phyloP scores from a whole-genome alignment of 2,113 vertebrate genomes.

The Onychostoma macrolepis region DNA sequence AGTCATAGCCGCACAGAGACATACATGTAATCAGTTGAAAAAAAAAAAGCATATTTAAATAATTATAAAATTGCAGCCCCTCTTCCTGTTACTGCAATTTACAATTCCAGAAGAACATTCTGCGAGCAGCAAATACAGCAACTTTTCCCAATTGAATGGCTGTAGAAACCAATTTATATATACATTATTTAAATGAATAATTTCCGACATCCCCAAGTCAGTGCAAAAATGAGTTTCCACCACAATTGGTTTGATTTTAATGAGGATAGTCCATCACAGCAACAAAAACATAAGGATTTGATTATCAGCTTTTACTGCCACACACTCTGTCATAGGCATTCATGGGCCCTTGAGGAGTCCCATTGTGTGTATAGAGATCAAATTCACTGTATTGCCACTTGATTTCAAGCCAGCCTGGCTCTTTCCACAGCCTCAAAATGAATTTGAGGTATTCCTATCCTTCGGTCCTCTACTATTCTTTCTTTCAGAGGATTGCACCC shows the following conservation, averaged over 20 bases:
- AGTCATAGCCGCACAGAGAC: background rate
- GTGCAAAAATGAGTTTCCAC: background rate
- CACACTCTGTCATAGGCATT: background rate
- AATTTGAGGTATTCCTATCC: background rate
- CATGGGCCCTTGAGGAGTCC: background rate
- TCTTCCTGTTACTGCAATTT: background rate
- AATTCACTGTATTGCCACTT: background rate
- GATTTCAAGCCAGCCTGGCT: background rate
- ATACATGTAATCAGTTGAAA: background rate
- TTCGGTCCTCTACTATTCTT: background rate
- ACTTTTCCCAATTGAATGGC: background rate
- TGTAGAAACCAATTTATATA: background rate
- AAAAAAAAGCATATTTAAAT: background rate
- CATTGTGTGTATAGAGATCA: background rate
- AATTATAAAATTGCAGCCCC: background rate
- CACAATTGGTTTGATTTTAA: background rate
- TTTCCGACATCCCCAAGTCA: background rate
- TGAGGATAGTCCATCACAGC: background rate
- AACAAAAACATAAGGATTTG: background rate
- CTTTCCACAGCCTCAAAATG: background rate
- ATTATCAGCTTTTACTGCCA: background rate
- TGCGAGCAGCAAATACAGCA: background rate
- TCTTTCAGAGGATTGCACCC: background rate
- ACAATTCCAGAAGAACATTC: background rate
- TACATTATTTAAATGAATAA: background rate